These are phyloP conservation scores for Panopea generosa DNA, from an alignment of 2,888 invertebrate species.

Conservation along the genomic window DNA sequence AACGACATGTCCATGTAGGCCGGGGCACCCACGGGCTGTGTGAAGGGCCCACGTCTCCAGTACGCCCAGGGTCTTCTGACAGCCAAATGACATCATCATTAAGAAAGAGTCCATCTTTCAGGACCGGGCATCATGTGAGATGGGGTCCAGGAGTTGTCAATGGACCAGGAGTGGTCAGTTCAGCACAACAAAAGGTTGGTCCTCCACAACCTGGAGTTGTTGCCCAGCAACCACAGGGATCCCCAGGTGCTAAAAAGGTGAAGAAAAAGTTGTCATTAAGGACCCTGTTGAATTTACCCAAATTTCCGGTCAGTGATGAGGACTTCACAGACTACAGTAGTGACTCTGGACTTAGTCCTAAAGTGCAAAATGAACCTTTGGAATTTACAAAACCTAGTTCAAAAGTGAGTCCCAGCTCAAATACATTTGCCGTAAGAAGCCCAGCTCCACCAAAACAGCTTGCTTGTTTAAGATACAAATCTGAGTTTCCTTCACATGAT, in stretches of 20 bases:
- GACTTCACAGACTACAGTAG: slow-evolving; percentile 44
- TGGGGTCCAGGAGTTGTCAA: slow-evolving; percentile 58
- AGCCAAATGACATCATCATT: slow-evolving; percentile 57
- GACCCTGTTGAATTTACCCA: slow-evolving; percentile 53
- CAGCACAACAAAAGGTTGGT: slow-evolving; percentile 2
- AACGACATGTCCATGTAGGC: slow-evolving; percentile 53
- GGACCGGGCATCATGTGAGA: slow-evolving; percentile 55
- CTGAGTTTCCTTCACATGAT: slow-evolving; percentile 11
- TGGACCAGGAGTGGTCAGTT: slow-evolving; percentile 2
- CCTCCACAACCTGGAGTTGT: neutral
- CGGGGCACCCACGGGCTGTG: slow-evolving; percentile 59
- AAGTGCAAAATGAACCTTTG: neutral
- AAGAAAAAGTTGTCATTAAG: slow-evolving; percentile 60
- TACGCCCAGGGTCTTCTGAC: slow-evolving; percentile 45
- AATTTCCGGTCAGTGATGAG: slow-evolving; percentile 57
- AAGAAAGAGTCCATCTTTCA: slow-evolving; percentile 56
- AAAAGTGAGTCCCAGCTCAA: neutral
- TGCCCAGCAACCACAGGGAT: neutral
- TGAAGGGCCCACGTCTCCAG: slow-evolving; percentile 41
- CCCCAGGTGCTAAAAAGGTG: slow-evolving; percentile 32
- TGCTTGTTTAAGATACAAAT: slow-evolving; percentile 26
- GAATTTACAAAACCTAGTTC: neutral
- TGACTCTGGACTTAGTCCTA: slow-evolving; percentile 11
- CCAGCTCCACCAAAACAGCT: neutral
- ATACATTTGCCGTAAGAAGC: neutral